Evolutionary conservation across 2,113 vertebrate genomes (phyloP).

Genomic region (Symphodus melops): DNA sequence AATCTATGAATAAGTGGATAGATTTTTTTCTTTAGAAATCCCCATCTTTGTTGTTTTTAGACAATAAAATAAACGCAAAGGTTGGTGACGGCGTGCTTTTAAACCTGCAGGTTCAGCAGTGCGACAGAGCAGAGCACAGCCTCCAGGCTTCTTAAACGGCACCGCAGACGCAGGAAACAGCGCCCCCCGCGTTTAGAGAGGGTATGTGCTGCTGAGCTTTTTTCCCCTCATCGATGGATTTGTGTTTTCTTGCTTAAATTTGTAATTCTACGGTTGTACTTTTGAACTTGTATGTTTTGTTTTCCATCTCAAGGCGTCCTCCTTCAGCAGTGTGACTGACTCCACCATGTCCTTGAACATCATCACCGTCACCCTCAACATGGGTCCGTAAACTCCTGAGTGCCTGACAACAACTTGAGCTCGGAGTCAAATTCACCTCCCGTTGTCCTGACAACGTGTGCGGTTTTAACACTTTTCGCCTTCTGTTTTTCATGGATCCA

Average conservation of each 20-base stretch:
- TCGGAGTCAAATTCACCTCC: neutral
- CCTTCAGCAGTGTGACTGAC: conserved; percentile 93
- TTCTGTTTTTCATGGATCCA: conserved; percentile 49
- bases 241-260: neutral
- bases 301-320: conserved; percentile 82
- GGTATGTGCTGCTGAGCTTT: conserved; percentile 67
- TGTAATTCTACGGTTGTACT: no score
- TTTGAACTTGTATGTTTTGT: neutral
- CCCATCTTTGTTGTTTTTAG: no score
- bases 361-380: conserved; percentile 93
- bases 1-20: no score
- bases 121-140: conserved; percentile 91
- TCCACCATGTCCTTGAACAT: conserved; percentile 95
- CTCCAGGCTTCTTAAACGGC: conserved; percentile 89
- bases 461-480: neutral
- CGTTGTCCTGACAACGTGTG: neutral
- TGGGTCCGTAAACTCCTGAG: conserved; percentile 83
- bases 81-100: neutral
- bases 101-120: conserved; percentile 87
- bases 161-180: conserved; percentile 90
- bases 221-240: neutral
- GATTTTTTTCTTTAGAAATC: no score
- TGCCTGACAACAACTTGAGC: neutral
- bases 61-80: neutral
- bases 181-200: conserved; percentile 89